Percentiles rank a stretch among this genome's conserved stretches.
These are phyloP conservation scores for Dissostichus mawsoni DNA, from an alignment of 2,113 vertebrate species.

Conservation along the genomic window DNA sequence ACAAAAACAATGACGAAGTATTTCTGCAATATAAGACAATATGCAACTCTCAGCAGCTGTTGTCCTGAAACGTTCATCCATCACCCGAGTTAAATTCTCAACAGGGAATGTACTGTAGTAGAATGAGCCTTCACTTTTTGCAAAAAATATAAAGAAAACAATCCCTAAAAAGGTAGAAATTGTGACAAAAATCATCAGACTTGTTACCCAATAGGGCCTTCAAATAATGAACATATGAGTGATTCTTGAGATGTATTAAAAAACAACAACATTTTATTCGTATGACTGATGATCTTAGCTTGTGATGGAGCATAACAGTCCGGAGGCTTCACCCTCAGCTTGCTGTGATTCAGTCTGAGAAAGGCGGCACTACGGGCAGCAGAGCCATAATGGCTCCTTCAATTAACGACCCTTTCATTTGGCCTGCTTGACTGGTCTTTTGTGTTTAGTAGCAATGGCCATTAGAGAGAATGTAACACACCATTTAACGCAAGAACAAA, in stretches of 20 bases:
- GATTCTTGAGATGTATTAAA: neutral
- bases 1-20: neutral
- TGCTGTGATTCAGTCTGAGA: constrained; percentile 40
- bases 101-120: neutral
- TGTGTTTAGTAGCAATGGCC: constrained; percentile 56
- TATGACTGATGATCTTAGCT: neutral
- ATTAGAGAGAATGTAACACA: constrained; percentile 53
- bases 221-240: neutral
- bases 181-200: neutral
- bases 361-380: constrained; percentile 38
- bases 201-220: neutral
- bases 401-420: constrained; percentile 75
- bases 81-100: constrained; percentile 16
- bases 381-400: constrained; percentile 65
- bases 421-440: constrained; percentile 63
- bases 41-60: constrained; percentile 5
- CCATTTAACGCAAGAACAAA: constrained; percentile 53
- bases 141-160: neutral
- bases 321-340: constrained; percentile 31
- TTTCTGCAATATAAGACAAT: constrained; percentile 3
- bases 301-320: constrained; percentile 22
- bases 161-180: neutral
- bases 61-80: neutral
- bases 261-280: neutral
- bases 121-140: neutral